Base-by-base conservation (phyloP, 2,113 vertebrate species). In the Grammomys dolichurus region DNA sequence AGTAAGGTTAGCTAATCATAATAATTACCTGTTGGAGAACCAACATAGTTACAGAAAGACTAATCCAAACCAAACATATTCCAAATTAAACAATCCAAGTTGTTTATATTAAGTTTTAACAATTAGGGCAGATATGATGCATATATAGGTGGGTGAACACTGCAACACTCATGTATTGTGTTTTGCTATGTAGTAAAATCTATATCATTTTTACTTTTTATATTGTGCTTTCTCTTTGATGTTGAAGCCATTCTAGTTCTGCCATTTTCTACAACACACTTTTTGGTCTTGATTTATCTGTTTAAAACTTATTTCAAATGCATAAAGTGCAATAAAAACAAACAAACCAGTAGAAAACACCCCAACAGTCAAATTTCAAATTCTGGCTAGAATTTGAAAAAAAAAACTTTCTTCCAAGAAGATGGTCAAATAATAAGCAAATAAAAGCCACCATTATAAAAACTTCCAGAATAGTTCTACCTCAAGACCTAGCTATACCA, bases 221-320 rank as follows among this genome's bases (percentile, higher is more conserved):
- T 96, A 97, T 97, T 96, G 93, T 97, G 97, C 97, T 92, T 98
- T 98, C 92, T 97, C 80, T 98, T 98, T 97, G 82, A 98, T 97
- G 80, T 97, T 98, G 84, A 72, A 95, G 88, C 97, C 96, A 97
- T 98, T 60, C 81, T 98, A 75, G 97, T 97, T 98, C 96, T 97
- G 93, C 98, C 98, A 89, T 97, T 56, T 94, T 98, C 93, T 97
- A 98, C 93, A 98, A 97, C 97, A 96, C 94, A 95, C 91, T 97
- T 97, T 97, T 98, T 89, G 97, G 95, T 98, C 96, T 95, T 97
- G 95, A 98, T 97, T 98, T 96, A 98, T 96, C 96, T 95, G 98
- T 97, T 98, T 98, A 97, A 97, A 98, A 90, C 96, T 95, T 76
- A 86, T 93, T 0, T 11, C 43, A 0, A 93, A 48, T 76, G 65